Conservation (phyloP, 2,888 invertebrate species). For the Meiosimyza decipiens region DNA sequence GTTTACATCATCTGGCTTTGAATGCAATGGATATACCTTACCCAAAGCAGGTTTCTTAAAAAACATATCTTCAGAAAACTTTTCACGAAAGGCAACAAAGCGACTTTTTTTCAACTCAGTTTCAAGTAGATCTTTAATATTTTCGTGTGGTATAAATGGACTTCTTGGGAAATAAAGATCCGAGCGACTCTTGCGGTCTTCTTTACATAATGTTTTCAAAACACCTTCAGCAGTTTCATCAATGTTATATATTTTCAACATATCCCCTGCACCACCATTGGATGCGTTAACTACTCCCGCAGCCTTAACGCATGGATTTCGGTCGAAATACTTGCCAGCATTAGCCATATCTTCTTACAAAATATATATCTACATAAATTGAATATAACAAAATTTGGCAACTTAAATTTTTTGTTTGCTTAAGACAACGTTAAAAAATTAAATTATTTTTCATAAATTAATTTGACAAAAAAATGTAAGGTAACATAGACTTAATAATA, state of each 20-base stretch:
- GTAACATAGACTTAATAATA: too few species aligned
- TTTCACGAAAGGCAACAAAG: conserved; percentile 57
- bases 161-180: conserved; percentile 25
- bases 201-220: conserved; percentile 47
- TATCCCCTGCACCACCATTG: conserved; percentile 32
- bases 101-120: conserved; percentile 57
- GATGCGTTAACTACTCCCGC: conserved; percentile 49
- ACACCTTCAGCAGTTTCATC: conserved; percentile 55
- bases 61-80: conserved; percentile 59
- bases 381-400: neutral
- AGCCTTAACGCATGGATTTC: conserved; percentile 47
- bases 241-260: conserved; percentile 44
- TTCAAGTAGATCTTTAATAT: conserved; percentile 52
- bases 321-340: conserved; percentile 49
- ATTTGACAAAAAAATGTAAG: too few species aligned
- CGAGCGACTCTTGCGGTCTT: conserved; percentile 2
- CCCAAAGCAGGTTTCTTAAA: conserved; percentile 55
- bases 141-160: conserved; percentile 44
- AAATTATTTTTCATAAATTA: too few species aligned
- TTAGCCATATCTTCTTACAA: conserved; percentile 47
- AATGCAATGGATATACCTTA: conserved; percentile 44
- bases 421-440: too few species aligned
- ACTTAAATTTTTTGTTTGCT: neutral
- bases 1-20: conserved; percentile 55
- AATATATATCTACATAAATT: neutral